Conservation (phyloP, 2,113 vertebrate genomes). For the Pelecanus crispus region DNA sequence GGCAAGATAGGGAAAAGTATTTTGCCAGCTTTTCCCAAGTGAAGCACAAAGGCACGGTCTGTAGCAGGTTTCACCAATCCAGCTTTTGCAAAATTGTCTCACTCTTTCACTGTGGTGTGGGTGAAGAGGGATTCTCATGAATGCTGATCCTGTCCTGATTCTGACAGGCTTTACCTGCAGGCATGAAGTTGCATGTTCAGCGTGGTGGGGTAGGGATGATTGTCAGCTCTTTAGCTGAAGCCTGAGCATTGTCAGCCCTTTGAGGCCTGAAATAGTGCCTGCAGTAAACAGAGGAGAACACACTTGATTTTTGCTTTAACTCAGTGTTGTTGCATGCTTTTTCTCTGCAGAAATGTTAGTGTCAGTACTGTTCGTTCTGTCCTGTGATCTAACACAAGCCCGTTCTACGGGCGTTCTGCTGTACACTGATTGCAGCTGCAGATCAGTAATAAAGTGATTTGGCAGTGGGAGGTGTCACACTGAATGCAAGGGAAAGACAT, state of each 20-base stretch:
- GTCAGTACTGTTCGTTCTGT: neutral
- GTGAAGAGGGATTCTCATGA: neutral
- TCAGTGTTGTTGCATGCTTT: neutral
- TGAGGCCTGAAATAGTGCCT: neutral
- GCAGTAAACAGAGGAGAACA: neutral
- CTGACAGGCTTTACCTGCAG: neutral
- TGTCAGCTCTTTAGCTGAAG: neutral
- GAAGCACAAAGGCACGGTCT: neutral
- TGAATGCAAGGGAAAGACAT: neutral
- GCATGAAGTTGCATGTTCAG: neutral
- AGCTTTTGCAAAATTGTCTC: neutral
- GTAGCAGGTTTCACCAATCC: neutral
- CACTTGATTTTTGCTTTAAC: neutral
- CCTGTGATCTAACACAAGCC: neutral
- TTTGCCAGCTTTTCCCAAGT: neutral
- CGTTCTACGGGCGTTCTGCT: neutral
- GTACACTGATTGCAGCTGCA: neutral
- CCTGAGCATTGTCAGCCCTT: neutral
- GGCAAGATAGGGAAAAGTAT: neutral
- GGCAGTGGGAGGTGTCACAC: neutral
- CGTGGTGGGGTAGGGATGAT: neutral
- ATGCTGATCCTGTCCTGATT: neutral
- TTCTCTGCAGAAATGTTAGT: neutral
- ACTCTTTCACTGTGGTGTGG: neutral
- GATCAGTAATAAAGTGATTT: neutral